These are phyloP conservation scores for Psilanteris sp. DNA, from an alignment of 1,140 invertebrate genomes.

Conservation along the genomic window DNA sequence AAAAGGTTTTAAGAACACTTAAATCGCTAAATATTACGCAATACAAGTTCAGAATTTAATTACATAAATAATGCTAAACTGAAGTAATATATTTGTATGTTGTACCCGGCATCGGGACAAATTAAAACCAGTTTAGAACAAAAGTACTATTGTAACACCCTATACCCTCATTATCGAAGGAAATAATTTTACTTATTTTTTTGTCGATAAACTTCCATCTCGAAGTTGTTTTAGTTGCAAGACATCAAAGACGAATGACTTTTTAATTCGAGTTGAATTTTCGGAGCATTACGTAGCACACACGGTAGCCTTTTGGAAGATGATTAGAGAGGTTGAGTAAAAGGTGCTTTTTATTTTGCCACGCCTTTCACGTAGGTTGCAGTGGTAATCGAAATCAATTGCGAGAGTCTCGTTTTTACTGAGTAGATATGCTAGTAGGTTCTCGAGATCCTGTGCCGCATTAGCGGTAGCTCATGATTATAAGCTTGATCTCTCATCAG, in stretches of 20 bases:
- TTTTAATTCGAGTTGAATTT: constrained; percentile 33
- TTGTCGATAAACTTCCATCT: constrained; percentile 8
- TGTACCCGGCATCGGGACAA: too few species aligned
- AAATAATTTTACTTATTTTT: background rate
- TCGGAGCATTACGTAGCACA: constrained; percentile 39
- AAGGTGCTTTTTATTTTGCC: constrained; percentile 47
- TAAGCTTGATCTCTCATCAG: constrained; percentile 35
- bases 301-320: constrained; percentile 50
- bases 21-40: too few species aligned
- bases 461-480: constrained; percentile 49
- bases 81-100: too few species aligned
- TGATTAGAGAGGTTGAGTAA: constrained; percentile 48
- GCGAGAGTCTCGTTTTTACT: constrained; percentile 36
- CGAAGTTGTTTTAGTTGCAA: constrained; percentile 47
- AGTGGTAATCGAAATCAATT: constrained; percentile 55
- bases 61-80: too few species aligned
- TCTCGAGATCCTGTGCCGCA: constrained; percentile 28
- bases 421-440: constrained; percentile 41
- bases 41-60: too few species aligned
- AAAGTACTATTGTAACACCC: too few species aligned
- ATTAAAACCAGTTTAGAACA: too few species aligned
- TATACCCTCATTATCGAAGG: too few species aligned
- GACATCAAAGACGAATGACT: constrained; percentile 48
- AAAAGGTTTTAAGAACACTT: too few species aligned
- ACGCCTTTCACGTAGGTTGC: constrained; percentile 49